Conservation (phyloP, 2,113 vertebrate species). For the Trichechus manatus region DNA sequence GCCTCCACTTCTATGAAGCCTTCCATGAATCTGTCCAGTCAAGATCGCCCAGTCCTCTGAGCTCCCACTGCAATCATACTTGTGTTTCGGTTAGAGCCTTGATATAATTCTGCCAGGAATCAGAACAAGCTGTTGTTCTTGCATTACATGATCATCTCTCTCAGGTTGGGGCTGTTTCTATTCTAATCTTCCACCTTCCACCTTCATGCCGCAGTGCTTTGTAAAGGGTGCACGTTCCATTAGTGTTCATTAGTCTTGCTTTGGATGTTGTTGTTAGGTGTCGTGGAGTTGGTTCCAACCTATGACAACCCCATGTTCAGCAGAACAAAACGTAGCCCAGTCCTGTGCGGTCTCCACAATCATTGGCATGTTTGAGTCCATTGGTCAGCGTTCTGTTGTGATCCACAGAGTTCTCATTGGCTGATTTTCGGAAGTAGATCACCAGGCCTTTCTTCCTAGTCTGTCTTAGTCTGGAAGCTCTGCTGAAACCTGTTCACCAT, state of each 20-base stretch:
- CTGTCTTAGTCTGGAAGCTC: background rate
- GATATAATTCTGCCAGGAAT: background rate
- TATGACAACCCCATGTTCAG: background rate
- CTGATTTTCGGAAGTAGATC: background rate
- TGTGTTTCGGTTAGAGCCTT: slow-evolving; percentile 1
- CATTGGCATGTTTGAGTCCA: background rate
- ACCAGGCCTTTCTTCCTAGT: background rate
- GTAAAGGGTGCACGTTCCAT: background rate
- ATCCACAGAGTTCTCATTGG: background rate
- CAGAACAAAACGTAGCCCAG: background rate
- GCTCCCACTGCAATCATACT: background rate
- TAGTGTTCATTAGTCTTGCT: background rate
- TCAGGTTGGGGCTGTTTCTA: background rate
- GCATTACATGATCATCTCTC: background rate
- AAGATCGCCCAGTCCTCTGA: background rate
- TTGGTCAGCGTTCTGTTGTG: background rate
- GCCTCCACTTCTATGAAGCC: background rate
- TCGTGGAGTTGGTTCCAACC: background rate
- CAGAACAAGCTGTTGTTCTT: background rate
- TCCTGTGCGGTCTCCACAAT: background rate
- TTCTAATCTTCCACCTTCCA: background rate
- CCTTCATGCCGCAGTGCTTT: background rate
- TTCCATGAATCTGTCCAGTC: background rate
- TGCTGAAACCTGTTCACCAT: background rate
- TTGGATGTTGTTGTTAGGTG: background rate